These are phyloP conservation scores for Salvelinus sp. DNA, from an alignment of 2,113 vertebrate species.

Conservation along the genomic window DNA sequence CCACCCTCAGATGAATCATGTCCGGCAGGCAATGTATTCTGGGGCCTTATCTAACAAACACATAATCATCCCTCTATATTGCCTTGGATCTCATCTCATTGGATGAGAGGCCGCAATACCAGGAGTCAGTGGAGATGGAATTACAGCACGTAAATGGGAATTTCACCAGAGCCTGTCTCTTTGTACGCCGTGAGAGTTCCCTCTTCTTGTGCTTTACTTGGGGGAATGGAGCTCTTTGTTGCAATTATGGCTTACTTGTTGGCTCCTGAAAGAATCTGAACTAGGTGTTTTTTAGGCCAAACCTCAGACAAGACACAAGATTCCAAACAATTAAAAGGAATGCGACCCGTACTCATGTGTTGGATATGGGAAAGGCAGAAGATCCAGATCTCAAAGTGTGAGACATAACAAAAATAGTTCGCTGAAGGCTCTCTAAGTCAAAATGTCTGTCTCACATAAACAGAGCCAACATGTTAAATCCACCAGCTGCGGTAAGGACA, in stretches of 20 bases:
- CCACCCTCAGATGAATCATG: conserved; percentile 13
- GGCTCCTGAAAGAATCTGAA: conserved; percentile 23
- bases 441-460: conserved; percentile 15
- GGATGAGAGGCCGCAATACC: conserved; percentile 5
- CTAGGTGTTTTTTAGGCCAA: conserved; percentile 24
- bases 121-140: background rate
- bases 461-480: background rate
- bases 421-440: no score
- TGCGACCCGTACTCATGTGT: conserved; percentile 35
- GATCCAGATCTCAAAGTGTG: conserved; percentile 31
- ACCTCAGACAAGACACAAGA: conserved; percentile 1
- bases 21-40: conserved; percentile 21
- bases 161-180: background rate
- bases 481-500: background rate
- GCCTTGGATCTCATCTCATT: no score
- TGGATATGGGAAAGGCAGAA: conserved; percentile 23
- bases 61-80: no score
- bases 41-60: conserved; percentile 25
- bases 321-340: conserved; percentile 23
- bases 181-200: conserved; percentile 2
- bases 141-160: background rate
- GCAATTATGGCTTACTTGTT: conserved; percentile 43
- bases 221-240: conserved; percentile 14
- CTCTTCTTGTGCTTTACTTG: conserved; percentile 41
- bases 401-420: conserved; percentile 10